Evolutionary conservation across 2,113 vertebrate species (phyloP), one percentile per base, ranked within the genome.

Genomic region (Lepisosteus osseus): DNA sequence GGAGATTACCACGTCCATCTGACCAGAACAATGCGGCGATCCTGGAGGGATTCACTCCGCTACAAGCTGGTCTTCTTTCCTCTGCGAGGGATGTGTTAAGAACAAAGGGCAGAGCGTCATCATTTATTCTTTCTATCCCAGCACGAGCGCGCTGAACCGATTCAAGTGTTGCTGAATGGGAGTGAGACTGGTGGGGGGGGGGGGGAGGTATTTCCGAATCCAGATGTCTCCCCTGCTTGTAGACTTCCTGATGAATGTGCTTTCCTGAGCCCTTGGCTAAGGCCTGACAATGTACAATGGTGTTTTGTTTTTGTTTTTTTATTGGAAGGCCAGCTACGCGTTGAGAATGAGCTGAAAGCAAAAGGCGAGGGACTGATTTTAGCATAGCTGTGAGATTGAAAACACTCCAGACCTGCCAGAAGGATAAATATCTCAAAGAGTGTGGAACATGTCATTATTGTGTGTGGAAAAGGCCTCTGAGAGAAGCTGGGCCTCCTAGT

Each of bases 401-500:
- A 61, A 11, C 14, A 54, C n/a, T 54, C 6, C 7, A 8, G 79
- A 71, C 80, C 74, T 70, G 75, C 85, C 61, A 44, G 78, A 78
- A 73, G 80, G 83, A 82, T 74, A 73, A 59, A 56, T 54, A 8
- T 68, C 61, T 69, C 81, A 80, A 73, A 43, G 40, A 73, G 57
- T 82, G 74, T 71, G 43, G 81, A 77, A 85, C 88, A 89, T 90
- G 90, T 90, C 47, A 6, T 79, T 83, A 82, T 80, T 76, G 64
- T 68, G 54, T 61, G 76, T 77, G 73, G 12, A 57, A 73, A 65
- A 62, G 61, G 40, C 44, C 69, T 64, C 68, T 71, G 66, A 75
- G 74, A 64, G 66, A 78, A 57, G 65, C 79, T 74, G 69, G 77
- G 73, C 72, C 74, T 75, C 57, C 75, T 61, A 75, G 43, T 78